A percentile compares a stretch with the other conserved stretches of the same genome.
Conservation (phyloP, 2,113 vertebrate genomes). For the Centrocercus urophasianus region DNA sequence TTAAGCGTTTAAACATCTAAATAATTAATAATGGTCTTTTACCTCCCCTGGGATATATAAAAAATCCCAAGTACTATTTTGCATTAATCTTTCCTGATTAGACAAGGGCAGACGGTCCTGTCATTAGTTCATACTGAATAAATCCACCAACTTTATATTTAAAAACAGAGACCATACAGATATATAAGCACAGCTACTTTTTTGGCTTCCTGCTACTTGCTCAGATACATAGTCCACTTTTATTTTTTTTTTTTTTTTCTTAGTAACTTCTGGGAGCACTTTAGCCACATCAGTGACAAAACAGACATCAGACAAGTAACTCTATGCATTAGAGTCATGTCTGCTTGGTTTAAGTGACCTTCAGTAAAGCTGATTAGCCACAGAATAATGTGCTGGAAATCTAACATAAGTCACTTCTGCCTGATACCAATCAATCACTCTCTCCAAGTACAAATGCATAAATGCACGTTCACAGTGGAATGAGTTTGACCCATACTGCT, state of each 20-base stretch:
- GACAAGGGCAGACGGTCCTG: neutral
- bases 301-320: slow-evolving; percentile 6
- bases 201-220: neutral
- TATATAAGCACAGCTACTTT: neutral
- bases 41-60: neutral
- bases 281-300: slow-evolving; percentile 24
- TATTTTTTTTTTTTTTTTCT: neutral
- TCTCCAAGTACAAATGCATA: slow-evolving; percentile 51
- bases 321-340: slow-evolving; percentile 60
- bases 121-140: neutral
- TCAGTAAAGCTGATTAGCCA: slow-evolving; percentile 38
- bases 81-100: neutral
- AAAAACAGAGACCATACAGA: neutral
- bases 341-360: slow-evolving; percentile 24
- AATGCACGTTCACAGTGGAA: slow-evolving; percentile 59
- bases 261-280: neutral
- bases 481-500: slow-evolving; percentile 56
- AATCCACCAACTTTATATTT: neutral
- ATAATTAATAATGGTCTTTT: neutral
- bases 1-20: neutral
- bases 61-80: neutral
- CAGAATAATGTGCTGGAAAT: slow-evolving; percentile 42
- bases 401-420: slow-evolving; percentile 46
- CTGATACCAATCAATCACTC: slow-evolving; percentile 45
- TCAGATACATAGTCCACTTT: neutral